Base-by-base conservation (phyloP, 2,888 invertebrate species). In the Acronicta aceris region DNA sequence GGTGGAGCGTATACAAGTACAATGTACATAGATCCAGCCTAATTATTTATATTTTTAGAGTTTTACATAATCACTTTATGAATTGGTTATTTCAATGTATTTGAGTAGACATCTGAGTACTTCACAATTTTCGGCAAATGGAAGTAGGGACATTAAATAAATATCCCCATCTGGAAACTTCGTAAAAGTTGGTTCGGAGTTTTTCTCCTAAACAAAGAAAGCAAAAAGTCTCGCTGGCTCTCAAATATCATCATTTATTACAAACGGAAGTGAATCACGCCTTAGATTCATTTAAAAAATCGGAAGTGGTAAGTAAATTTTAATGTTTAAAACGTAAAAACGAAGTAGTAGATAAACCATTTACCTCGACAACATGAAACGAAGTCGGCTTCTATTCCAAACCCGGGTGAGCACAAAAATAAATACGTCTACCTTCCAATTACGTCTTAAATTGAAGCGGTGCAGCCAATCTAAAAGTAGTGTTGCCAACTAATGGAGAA, bases 71-170 rank as follows among this genome's bases (percentile, higher is more conserved):
- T 45, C 48, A 38, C 5, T 47, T 21, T 41, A 59, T 16, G 25
- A 48, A 41, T 67, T 45, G 48, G 54, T 54, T 63, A 68, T 66
- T 73, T 73, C 51, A 71, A 63, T 71, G 54, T 63, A 53, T 64
- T 62, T 65, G 58, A 71, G 59, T 68, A 62, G 43, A 47, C 61
- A 56, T 54, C 41, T 56, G 21, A 21, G 21, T 21, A 63, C 62
- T 59, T 52, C 49, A 47, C 61, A 38, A 49, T 59, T 70, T 77
- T 64, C 17, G 49, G 48, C 13, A 41, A 68, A 68, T 59, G 58
- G 58, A 74, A 70, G 65, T 43, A 48, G 59, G 80, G 76, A 83
- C 85, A 85, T 88, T 87, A 86, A 84, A 85, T 86, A 88, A 89
- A 88, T 86, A 88, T 81, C 76, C 69, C 46, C 65, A 68, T 70